Percentiles rank a stretch among this genome's conserved stretches.
Evolutionary conservation across 1,140 invertebrate species (phyloP).

Genomic region (Cheumatopsyche charites): DNA sequence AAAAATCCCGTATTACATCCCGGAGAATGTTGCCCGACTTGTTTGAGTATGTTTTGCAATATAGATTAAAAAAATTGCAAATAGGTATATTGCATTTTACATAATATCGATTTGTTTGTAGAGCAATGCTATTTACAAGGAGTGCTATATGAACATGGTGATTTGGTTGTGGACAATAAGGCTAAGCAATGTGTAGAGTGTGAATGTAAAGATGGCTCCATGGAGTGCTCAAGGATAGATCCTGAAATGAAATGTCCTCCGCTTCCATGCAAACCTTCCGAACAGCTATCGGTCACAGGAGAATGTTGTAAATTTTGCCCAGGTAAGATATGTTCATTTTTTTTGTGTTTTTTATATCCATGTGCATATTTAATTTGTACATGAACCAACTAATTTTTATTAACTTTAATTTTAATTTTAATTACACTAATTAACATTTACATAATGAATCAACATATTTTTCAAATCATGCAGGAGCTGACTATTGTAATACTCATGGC

Average conservation of each 20-base stretch:
- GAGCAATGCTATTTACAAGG: constrained; percentile 80
- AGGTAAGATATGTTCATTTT: constrained; percentile 68
- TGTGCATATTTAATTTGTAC: not conserved
- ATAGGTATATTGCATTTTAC: too few relatives aligned
- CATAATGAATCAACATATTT: not conserved
- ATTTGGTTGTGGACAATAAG: constrained; percentile 62
- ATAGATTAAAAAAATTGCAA: not conserved
- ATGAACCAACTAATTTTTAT: not conserved
- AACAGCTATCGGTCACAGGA: constrained; percentile 80
- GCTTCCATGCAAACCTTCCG: constrained; percentile 76
- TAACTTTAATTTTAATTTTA: too few relatives aligned
- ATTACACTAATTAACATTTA: not conserved
- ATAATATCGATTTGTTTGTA: constrained; percentile 55
- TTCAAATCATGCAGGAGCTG: constrained; percentile 68
- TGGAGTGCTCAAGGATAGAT: constrained; percentile 77
- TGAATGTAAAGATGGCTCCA: constrained; percentile 78
- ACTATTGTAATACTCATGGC: constrained; percentile 87
- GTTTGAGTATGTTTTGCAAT: constrained; percentile 79
- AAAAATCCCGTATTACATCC: constrained; percentile 77
- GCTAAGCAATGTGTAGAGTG: constrained; percentile 77
- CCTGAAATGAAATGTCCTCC: constrained; percentile 78
- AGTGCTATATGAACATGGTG: constrained; percentile 83
- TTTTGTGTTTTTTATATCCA: not conserved
- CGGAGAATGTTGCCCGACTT: constrained; percentile 84
- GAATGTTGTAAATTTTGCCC: constrained; percentile 92